These are phyloP conservation scores for Myotis daubentonii DNA, from an alignment of 2,797 vertebrate genomes.

Conservation along the genomic window DNA sequence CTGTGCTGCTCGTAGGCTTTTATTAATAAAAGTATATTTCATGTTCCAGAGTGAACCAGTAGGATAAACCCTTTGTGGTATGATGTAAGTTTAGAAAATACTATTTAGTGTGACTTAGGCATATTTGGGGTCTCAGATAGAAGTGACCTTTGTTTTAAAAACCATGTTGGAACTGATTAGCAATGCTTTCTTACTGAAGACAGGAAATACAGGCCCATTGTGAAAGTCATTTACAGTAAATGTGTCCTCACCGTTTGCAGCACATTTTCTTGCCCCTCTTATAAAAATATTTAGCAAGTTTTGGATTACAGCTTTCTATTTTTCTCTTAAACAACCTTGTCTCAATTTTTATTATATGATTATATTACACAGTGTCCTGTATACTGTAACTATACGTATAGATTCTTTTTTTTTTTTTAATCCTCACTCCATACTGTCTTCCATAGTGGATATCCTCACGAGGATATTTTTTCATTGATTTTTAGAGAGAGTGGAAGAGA, in stretches of 20 bases:
- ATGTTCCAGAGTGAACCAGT: background rate
- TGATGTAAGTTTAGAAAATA: background rate
- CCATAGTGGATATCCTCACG: too few relatives aligned
- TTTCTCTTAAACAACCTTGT: slow-evolving; percentile 25
- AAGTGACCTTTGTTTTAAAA: background rate
- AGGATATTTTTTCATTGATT: too few relatives aligned
- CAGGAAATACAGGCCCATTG: background rate
- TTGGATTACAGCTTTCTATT: slow-evolving; percentile 36
- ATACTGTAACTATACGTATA: background rate
- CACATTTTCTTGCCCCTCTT: background rate
- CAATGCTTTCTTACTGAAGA: background rate
- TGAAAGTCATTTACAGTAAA: slow-evolving; percentile 1
- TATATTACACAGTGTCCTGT: background rate
- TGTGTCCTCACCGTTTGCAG: background rate
- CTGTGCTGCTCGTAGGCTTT: background rate
- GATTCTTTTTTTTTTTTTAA: background rate
- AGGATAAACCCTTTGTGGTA: background rate
- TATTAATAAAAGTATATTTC: background rate
- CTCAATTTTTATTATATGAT: slow-evolving; percentile 6
- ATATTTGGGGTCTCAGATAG: background rate
- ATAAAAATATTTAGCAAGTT: slow-evolving; percentile 47
- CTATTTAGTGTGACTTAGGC: background rate
- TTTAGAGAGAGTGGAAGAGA: too few relatives aligned
- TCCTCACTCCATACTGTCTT: too few relatives aligned
- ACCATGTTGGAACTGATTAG: background rate